A percentile compares a stretch with the other conserved stretches of the same genome.
These are phyloP conservation scores for Simalia tracyae DNA, from an alignment of 2,797 vertebrate species.

Conservation along the genomic window DNA sequence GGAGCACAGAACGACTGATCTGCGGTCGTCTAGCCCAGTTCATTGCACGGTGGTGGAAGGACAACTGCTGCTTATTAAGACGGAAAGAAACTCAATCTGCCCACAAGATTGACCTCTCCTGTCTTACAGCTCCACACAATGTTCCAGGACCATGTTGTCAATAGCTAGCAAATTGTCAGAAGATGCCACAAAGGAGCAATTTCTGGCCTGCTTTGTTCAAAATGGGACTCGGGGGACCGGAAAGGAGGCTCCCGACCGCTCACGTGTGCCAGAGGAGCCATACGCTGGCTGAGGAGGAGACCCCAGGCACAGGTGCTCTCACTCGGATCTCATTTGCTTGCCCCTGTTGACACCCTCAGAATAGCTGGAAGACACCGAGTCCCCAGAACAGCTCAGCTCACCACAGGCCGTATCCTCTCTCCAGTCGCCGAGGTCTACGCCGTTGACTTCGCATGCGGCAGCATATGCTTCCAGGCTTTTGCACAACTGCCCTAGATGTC, in stretches of 20 bases:
- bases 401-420: not conserved
- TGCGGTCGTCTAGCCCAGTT: not conserved
- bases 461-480: conserved; percentile 4
- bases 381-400: not conserved
- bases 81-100: not conserved
- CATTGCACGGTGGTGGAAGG: not conserved
- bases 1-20: not conserved
- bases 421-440: not conserved
- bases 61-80: not conserved
- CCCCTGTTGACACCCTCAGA: accelerated
- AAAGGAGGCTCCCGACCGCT: not conserved
- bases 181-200: not conserved
- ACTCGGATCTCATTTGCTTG: not conserved
- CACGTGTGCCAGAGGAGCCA: not conserved
- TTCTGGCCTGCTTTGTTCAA: not conserved
- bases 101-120: not conserved
- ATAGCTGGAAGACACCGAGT: too few species aligned
- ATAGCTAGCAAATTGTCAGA: not conserved
- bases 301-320: not conserved
- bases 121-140: not conserved
- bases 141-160: not conserved
- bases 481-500: not conserved
- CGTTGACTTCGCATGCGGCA: not conserved
- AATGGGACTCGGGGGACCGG: not conserved
- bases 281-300: not conserved